These are phyloP conservation scores for Myiozetetes cayanensis DNA, from an alignment of 2,113 vertebrate species.

Conservation along the genomic window DNA sequence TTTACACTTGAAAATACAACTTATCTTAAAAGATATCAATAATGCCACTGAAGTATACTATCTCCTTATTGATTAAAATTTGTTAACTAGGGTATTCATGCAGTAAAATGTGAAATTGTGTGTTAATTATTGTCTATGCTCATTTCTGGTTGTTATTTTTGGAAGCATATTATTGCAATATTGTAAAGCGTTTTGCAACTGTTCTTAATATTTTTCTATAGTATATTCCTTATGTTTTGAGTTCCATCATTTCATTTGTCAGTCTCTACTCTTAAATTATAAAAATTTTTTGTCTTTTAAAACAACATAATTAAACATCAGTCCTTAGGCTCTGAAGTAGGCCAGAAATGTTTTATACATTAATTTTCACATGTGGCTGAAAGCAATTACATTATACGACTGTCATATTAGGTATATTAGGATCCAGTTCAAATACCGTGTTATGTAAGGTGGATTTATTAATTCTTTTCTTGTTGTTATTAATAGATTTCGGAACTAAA, in stretches of 20 bases:
- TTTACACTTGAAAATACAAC: neutral
- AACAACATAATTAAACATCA: neutral
- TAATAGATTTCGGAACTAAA: neutral
- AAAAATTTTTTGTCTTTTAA: neutral
- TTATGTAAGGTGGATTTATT: neutral
- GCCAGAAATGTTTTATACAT: neutral
- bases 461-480: neutral
- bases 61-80: neutral
- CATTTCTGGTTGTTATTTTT: neutral
- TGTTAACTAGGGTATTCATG: neutral
- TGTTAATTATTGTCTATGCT: neutral
- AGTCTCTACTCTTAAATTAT: neutral
- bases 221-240: neutral
- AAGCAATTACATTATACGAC: neutral
- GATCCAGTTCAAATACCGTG: neutral
- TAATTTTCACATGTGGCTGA: neutral
- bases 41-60: neutral
- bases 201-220: neutral
- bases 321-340: neutral
- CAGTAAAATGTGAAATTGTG: neutral
- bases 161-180: neutral
- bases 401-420: neutral
- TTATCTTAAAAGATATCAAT: neutral
- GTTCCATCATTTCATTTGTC: neutral
- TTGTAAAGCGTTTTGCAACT: neutral